Evolutionary conservation across 2,797 vertebrate species (phyloP).

Genomic region (Myripristis jacobus): DNA sequence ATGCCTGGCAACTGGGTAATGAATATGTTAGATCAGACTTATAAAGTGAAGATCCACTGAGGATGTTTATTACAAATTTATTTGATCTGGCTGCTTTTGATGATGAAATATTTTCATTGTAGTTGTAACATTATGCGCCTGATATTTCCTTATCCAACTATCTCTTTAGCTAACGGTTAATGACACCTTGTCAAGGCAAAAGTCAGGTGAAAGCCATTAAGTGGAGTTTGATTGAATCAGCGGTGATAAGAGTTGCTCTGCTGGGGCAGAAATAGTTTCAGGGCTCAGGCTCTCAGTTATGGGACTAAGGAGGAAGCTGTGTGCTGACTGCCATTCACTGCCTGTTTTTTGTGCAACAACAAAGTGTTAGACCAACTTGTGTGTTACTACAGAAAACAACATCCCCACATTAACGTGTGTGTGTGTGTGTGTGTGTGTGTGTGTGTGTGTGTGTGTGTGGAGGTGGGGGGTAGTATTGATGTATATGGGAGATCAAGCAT

Average conservation of each 20-base stretch:
- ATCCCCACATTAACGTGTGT: too few species aligned
- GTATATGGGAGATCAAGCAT: conserved; percentile 1
- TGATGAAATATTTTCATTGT: conserved; percentile 73
- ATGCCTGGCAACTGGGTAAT: conserved; percentile 21
- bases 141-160: conserved; percentile 55
- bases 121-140: conserved; percentile 37
- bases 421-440: conserved; percentile 4
- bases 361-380: background rate
- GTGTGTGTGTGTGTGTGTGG: background rate
- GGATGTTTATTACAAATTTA: conserved; percentile 53
- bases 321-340: background rate
- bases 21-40: background rate
- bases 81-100: conserved; percentile 72
- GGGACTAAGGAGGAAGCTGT: conserved; percentile 4
- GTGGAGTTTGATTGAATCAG: conserved; percentile 33
- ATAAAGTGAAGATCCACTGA: conserved; percentile 43
- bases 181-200: conserved; percentile 40
- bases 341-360: background rate
- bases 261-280: conserved; percentile 3
- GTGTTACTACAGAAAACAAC: too few species aligned
- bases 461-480: background rate
- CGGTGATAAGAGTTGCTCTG: conserved; percentile 7
- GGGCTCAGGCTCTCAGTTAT: background rate
- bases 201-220: conserved; percentile 35
- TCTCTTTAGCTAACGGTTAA: conserved; percentile 45